A percentile compares a stretch with the other conserved stretches of the same genome.
Evolutionary conservation across 1,140 invertebrate genomes (phyloP).

Genomic region (Idris sp.): DNA sequence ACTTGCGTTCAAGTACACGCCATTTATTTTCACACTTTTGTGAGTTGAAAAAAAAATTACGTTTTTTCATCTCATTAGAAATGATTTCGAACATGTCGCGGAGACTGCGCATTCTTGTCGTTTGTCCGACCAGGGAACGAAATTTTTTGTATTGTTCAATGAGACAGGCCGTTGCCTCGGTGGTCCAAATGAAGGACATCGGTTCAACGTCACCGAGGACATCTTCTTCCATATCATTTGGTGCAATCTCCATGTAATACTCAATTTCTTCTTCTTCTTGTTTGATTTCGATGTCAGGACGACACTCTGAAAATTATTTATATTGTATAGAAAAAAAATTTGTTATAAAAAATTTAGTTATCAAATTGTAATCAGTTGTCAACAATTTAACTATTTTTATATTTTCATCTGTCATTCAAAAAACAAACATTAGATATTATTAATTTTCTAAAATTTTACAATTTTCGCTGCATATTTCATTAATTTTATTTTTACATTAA

Average conservation of each 20-base stretch:
- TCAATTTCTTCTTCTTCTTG: constrained; percentile 28
- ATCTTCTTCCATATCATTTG: constrained; percentile 5
- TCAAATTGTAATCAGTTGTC: no score
- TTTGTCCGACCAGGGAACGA: constrained; percentile 68
- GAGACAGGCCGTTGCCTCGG: constrained; percentile 69
- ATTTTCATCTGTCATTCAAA: no score
- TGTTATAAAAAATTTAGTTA: no score
- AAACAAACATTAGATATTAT: no score
- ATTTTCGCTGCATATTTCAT: no score
- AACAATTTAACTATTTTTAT: no score
- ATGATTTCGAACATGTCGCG: constrained; percentile 74
- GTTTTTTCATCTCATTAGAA: constrained; percentile 70
- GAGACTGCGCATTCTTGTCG: constrained; percentile 67
- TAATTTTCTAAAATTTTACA: no score
- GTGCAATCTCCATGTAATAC: constrained; percentile 15
- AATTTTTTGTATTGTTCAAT: constrained; percentile 72
- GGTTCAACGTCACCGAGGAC: constrained; percentile 7
- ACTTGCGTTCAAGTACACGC: constrained; percentile 68
- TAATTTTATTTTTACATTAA: no score
- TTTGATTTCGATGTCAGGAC: constrained; percentile 6
- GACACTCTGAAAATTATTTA: no score
- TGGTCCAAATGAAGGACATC: constrained; percentile 66
- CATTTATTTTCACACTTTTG: constrained; percentile 73
- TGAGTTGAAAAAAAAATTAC: constrained; percentile 67
- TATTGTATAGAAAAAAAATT: no score